Evolutionary conservation across 2,888 invertebrate species (phyloP), one percentile per base, ranked within the genome.

Genomic region (Lithophane semibrunnea): DNA sequence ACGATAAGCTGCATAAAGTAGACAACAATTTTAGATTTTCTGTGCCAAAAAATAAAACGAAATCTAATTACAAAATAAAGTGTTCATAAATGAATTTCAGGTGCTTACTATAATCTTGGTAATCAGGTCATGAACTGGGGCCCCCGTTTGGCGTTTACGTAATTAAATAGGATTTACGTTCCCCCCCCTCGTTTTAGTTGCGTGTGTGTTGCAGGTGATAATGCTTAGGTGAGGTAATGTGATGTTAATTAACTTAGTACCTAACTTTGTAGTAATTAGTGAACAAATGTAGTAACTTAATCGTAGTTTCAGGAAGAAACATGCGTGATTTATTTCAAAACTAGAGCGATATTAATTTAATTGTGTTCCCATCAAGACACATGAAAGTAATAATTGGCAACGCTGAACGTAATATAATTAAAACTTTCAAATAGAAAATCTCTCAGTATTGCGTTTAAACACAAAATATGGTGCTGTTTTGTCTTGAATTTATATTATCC

Each of bases 71-170:
- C 42, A 29, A 37, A 49, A 82, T 67, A 56, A 52, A 72, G 54
- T 68, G 52, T 29, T 21, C 37, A 42, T 61, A 67, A 79, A 84
- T 84, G 71, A 69, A 72, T 85, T 77, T 72, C 21, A 47, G 58
- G 37, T 72, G 73, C 60, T 85, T 63, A 72, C n/a, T 52, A 64
- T 85, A 75, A 83, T 86, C 82, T 24, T 12, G 69, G 56, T 81
- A 85, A 76, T 70, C 63, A 73, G 73, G 49, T 71, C 73, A 73
- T 24, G 63, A 63, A 24, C 37, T 24, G 13, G 47, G 13, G 56
- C 9, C 10, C 37, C 63, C 42, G 71, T 56, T 65, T 69, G 49
- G 63, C 47, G 79, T 65, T 72, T 71, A 58, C 61, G 63, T 80
- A 61, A 83, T 80, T 75, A 80, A 75, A 68, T 73, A 29, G 24